Percentiles rank a stretch among this genome's conserved stretches.
These are phyloP conservation scores for Hypercompe scribonia DNA, from an alignment of 2,888 invertebrate species.

Conservation along the genomic window DNA sequence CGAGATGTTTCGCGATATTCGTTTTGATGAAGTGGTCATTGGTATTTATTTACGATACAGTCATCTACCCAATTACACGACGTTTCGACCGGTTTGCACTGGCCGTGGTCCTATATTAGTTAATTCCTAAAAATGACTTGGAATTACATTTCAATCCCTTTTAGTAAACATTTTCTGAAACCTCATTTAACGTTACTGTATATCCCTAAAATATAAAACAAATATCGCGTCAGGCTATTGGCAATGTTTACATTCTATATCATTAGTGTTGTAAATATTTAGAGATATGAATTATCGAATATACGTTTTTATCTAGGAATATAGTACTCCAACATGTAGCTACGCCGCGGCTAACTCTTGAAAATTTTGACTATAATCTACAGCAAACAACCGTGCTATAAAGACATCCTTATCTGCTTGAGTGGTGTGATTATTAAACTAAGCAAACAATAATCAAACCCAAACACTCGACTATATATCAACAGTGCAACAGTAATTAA, in stretches of 20 bases:
- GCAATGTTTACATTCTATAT: constrained; percentile 9
- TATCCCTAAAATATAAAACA: background rate
- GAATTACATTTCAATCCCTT: background rate
- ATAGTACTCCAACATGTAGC: background rate
- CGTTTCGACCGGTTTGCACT: background rate
- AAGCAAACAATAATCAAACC: constrained; percentile 12
- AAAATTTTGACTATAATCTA: constrained; percentile 2
- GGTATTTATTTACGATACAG: too few relatives aligned
- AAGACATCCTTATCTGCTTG: constrained; percentile 8
- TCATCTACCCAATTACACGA: too few relatives aligned
- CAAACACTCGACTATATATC: constrained; percentile 10
- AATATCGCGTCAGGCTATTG: background rate
- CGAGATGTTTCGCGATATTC: too few relatives aligned
- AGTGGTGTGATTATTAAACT: constrained; percentile 7
- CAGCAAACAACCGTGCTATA: background rate
- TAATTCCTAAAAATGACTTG: too few relatives aligned
- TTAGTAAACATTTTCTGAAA: background rate
- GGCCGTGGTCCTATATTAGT: background rate
- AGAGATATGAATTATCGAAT: constrained; percentile 15
- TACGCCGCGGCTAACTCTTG: background rate
- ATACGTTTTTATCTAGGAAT: constrained; percentile 12
- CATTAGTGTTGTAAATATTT: constrained; percentile 19
- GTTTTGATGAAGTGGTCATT: too few relatives aligned
- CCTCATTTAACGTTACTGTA: background rate
- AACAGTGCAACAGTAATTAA: constrained; percentile 8